phyloP scores from a whole-genome alignment of 2,113 vertebrate genomes.

The Ancistrus triradiatus region DNA sequence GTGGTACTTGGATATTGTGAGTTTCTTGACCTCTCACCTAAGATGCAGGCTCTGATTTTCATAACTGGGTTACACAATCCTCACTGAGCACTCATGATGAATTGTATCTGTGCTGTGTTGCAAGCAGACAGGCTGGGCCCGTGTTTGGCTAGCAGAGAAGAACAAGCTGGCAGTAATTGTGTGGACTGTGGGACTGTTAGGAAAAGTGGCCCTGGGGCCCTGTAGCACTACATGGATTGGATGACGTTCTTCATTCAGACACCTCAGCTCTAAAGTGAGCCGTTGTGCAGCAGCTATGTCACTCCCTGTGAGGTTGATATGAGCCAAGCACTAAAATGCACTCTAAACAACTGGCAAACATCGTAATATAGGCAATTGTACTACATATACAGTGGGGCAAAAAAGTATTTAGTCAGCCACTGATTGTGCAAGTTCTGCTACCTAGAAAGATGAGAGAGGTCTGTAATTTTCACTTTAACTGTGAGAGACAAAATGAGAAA shows the following conservation, averaged over 20 bases:
- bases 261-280: constrained; percentile 24
- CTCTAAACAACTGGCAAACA: no score
- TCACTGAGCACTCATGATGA: constrained; percentile 50
- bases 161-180: constrained; percentile 29
- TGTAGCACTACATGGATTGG: constrained; percentile 4
- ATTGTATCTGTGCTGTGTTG: constrained; percentile 42
- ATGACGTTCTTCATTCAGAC: constrained; percentile 25
- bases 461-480: no score
- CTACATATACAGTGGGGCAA: no score
- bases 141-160: constrained; percentile 34
- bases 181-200: constrained; percentile 28
- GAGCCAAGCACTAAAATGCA: no score
- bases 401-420: no score
- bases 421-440: no score
- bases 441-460: no score
- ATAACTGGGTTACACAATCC: constrained; percentile 26
- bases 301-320: constrained; percentile 20
- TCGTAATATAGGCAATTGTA: no score
- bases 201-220: constrained; percentile 34
- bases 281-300: constrained; percentile 12
- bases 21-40: not conserved
- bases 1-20: no score
- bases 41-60: constrained; percentile 24
- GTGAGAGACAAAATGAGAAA: no score
- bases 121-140: constrained; percentile 57